Base-by-base conservation (phyloP, 2,888 invertebrate genomes). In the Subacronicta megacephala region DNA sequence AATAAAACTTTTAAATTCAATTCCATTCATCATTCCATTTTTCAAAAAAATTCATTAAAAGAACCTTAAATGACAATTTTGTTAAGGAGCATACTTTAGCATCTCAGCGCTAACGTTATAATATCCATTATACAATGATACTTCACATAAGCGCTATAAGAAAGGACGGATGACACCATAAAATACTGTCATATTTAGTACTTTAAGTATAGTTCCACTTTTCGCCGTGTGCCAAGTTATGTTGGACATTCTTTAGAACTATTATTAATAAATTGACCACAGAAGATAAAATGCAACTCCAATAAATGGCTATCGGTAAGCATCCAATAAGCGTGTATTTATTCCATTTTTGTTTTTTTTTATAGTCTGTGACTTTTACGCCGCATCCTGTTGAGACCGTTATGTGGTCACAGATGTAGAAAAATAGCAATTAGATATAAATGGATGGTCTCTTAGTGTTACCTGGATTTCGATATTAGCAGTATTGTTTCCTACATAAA, bases 311-410 rank as follows among this genome's bases (percentile, higher is more conserved):
- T 66, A 66, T 61, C 61, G 61, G 52, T 70, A 62, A 62, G 50
- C 56, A 60, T 74, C 62, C 53, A 59, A 59, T 74, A 66, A 55
- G 59, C 59, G 51, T 65, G 42, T 55, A 36, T 54, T 58, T 47
- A 42, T 52, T 58, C 41, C 26, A 26, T 42, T 71, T 58, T 72
- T 78, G 49, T 63, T 81, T 82, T 61, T 47, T 54, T 59, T 82
- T 78, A 81, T 82, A 83, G 76, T 77, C 80, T 75, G 75, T 80
- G 81, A 82, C 79, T 82, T 78, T 78, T 76, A 64, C 69, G 20
- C 65, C 49, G 68, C 80, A 80, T 84, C 84, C 84, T 75, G 70
- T 71, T 56, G 43, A 13, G 17, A 55, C 74, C 68, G 72, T 69
- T 77, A 75, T 54, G 37, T 62, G 47, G 13, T 17, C 72, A 55